These are phyloP conservation scores for Leptura quadrifasciata DNA, from an alignment of 2,888 invertebrate genomes.

Conservation along the genomic window DNA sequence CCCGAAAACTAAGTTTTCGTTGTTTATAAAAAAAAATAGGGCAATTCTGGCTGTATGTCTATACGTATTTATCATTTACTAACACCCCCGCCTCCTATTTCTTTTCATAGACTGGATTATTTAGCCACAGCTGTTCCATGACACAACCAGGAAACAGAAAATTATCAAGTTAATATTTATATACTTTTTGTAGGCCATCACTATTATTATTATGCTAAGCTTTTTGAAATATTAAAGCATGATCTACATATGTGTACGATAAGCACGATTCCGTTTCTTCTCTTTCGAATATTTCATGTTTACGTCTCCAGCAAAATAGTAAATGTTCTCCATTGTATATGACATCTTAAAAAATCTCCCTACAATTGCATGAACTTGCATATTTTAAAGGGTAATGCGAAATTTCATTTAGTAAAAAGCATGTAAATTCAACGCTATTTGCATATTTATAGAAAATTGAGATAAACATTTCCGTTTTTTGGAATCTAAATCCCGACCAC, in stretches of 20 bases:
- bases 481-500: slow-evolving; percentile 30
- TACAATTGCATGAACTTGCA: slow-evolving; percentile 17
- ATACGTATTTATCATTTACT: too few relatives aligned
- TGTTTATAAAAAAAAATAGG: too few relatives aligned
- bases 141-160: too few relatives aligned
- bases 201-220: neutral
- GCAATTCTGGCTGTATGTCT: too few relatives aligned
- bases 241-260: slow-evolving; percentile 4
- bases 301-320: slow-evolving; percentile 17
- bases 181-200: neutral
- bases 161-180: neutral
- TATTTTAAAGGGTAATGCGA: slow-evolving; percentile 44
- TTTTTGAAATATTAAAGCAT: neutral
- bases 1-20: too few relatives aligned
- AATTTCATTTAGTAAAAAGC: slow-evolving; percentile 57
- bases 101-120: too few relatives aligned
- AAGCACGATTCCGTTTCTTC: neutral
- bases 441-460: slow-evolving; percentile 60
- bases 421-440: slow-evolving; percentile 54
- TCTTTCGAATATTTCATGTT: slow-evolving; percentile 30
- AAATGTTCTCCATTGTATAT: slow-evolving; percentile 43
- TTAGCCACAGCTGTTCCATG: too few relatives aligned
- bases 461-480: slow-evolving; percentile 50
- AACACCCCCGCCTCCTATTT: too few relatives aligned
- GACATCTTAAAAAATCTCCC: slow-evolving; percentile 46